Percentiles rank a stretch among this genome's conserved stretches.
Evolutionary conservation across 2,113 vertebrate species (phyloP).

Genomic region (Ondatra zibethicus): DNA sequence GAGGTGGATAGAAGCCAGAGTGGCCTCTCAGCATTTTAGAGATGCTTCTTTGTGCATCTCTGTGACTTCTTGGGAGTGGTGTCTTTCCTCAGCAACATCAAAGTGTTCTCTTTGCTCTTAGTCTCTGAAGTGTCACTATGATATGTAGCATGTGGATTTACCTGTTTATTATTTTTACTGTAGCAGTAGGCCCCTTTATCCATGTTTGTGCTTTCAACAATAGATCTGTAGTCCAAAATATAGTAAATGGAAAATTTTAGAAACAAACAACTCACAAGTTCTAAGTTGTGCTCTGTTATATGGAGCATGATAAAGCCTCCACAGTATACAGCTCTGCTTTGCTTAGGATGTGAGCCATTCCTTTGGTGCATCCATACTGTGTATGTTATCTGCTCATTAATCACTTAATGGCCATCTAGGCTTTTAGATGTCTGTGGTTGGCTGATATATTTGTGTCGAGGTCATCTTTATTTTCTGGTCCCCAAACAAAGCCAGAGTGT

Average conservation of each 20-base stretch:
- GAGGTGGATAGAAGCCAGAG: not conserved
- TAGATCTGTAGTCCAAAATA: not conserved
- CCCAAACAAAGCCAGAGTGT: not conserved
- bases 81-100: not conserved
- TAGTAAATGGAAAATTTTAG: not conserved
- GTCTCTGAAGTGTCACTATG: not conserved
- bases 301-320: too few relatives aligned
- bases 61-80: not conserved
- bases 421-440: too few relatives aligned
- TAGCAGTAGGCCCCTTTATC: not conserved
- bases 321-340: not conserved
- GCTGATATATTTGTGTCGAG: not conserved
- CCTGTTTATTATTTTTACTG: not conserved
- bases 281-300: not conserved
- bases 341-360: not conserved
- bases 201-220: not conserved
- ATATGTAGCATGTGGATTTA: not conserved
- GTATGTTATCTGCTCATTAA: not conserved
- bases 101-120: not conserved
- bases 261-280: not conserved
- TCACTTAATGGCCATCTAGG: not conserved
- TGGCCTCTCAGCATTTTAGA: not conserved
- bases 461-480: not conserved
- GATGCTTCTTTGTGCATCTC: not conserved
- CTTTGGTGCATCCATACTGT: not conserved